These are phyloP conservation scores for Sylvilagus bachmani DNA, from an alignment of 2,113 vertebrate species.

Conservation along the genomic window DNA sequence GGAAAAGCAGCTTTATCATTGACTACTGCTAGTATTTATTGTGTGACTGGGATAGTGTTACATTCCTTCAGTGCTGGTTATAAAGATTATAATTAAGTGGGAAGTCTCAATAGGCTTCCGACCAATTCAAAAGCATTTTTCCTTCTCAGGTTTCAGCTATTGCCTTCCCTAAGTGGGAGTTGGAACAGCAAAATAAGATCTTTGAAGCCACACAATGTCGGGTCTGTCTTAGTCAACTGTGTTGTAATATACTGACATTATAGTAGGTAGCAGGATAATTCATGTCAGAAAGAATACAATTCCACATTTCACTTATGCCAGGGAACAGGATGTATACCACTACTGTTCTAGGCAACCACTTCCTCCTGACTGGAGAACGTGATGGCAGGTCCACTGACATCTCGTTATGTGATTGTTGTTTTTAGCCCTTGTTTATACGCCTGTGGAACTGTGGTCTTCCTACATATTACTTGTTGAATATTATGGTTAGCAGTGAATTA, in stretches of 20 bases:
- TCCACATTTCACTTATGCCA: conserved; percentile 41
- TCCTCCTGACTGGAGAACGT: neutral
- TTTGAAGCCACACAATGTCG: conserved; percentile 78
- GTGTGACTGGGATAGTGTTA: conserved; percentile 80
- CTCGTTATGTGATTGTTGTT: too few relatives aligned
- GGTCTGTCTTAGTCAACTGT: conserved; percentile 71
- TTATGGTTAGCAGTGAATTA: too few relatives aligned
- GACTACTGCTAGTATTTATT: conserved; percentile 74
- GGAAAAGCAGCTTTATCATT: conserved; percentile 81
- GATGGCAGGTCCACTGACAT: neutral
- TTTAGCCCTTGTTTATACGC: too few relatives aligned
- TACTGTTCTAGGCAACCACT: neutral
- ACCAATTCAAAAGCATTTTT: conserved; percentile 77
- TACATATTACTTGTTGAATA: too few relatives aligned
- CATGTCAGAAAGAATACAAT: conserved; percentile 54
- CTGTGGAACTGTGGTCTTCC: too few relatives aligned
- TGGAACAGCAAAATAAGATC: conserved; percentile 74
- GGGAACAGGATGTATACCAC: neutral
- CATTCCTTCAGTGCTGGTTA: conserved; percentile 74
- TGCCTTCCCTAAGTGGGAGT: conserved; percentile 54
- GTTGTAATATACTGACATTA: conserved; percentile 71
- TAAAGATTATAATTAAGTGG: conserved; percentile 81
- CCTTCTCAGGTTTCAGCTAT: conserved; percentile 80
- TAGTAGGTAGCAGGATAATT: conserved; percentile 55
- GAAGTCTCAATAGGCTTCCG: conserved; percentile 57